Evolutionary conservation across 2,113 vertebrate genomes (phyloP).

Genomic region (Vidua chalybeata): DNA sequence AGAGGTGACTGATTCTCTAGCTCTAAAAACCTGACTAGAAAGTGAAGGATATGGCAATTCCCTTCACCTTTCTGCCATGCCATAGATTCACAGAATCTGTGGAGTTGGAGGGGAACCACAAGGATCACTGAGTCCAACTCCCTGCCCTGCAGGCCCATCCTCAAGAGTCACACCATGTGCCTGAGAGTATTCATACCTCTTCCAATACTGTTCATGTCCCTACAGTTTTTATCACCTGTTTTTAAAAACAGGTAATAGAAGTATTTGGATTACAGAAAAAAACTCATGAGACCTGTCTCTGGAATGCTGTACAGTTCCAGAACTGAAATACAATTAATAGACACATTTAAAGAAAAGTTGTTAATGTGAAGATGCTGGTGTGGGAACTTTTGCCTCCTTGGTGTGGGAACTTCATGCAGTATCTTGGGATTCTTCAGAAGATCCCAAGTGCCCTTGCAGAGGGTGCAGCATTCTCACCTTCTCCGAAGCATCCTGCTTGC

Average conservation of each 20-base stretch:
- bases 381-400: not conserved
- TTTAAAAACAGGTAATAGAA: not conserved
- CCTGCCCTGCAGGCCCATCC: not conserved
- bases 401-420: not conserved
- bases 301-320: not conserved
- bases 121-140: not conserved
- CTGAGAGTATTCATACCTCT: not conserved
- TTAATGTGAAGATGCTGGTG: not conserved
- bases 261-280: not conserved
- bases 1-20: not conserved
- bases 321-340: not conserved
- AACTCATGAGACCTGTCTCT: not conserved
- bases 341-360: not conserved
- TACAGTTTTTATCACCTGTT: not conserved
- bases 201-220: not conserved
- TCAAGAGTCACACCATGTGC: not conserved
- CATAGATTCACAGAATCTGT: not conserved
- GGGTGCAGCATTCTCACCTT: constrained; percentile 83
- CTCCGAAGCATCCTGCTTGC: constrained; percentile 95
- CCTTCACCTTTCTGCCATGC: not conserved
- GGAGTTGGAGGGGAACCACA: not conserved
- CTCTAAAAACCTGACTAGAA: not conserved
- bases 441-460: not conserved
- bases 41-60: not conserved
- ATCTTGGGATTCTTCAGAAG: constrained; percentile 18